Evolutionary conservation across 2,888 invertebrate species (phyloP).

Genomic region (Nomada ruficornis): DNA sequence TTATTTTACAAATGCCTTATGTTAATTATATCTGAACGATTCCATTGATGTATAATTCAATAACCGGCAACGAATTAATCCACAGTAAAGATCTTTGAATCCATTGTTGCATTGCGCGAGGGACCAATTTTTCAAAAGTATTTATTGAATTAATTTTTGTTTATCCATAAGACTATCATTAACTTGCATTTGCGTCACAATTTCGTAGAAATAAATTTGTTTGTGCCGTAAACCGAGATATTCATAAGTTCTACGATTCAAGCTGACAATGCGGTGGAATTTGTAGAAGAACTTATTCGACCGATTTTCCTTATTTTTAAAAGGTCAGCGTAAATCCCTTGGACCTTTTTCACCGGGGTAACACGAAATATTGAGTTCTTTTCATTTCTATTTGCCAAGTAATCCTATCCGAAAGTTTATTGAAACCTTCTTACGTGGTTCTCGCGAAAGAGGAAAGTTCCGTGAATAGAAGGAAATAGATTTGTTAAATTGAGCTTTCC

Average conservation of each 20-base stretch:
- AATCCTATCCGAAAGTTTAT: constrained; percentile 23
- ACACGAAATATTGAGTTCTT: constrained; percentile 17
- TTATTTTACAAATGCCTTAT: too few relatives aligned
- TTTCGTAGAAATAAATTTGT: neutral
- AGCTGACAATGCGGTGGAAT: neutral
- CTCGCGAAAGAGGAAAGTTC: neutral
- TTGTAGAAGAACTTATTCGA: neutral
- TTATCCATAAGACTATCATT: too few relatives aligned
- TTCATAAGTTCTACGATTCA: neutral
- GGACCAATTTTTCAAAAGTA: neutral
- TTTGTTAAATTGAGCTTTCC: constrained; percentile 3
- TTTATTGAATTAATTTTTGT: neutral
- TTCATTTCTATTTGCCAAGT: constrained; percentile 5
- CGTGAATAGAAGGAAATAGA: neutral
- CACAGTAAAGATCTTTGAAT: neutral
- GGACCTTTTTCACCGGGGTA: neutral
- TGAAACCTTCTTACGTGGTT: neutral
- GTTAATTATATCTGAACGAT: neutral
- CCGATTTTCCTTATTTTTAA: neutral
- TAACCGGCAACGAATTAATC: neutral
- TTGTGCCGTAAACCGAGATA: neutral
- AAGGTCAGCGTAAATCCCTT: neutral
- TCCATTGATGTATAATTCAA: neutral
- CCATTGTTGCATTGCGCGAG: neutral
- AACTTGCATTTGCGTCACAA: too few relatives aligned